These are phyloP conservation scores for Ibidorhyncha struthersii DNA, from an alignment of 2,113 vertebrate genomes.

Conservation along the genomic window DNA sequence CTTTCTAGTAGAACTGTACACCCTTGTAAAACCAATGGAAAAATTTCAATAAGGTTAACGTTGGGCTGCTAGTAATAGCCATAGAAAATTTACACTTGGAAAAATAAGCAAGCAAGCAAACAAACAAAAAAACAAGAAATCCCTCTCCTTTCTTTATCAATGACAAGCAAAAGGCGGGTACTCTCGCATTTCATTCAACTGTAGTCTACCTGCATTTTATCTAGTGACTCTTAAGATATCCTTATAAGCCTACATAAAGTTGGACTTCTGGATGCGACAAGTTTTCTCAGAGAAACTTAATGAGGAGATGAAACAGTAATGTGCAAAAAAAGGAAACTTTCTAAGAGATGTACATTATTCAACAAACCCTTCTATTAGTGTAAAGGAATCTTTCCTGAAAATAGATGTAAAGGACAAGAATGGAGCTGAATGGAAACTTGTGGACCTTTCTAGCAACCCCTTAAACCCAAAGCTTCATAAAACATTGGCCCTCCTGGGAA, in stretches of 20 bases:
- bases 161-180: background rate
- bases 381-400: background rate
- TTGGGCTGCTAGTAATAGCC: background rate
- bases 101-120: background rate
- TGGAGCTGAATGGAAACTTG: background rate
- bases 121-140: background rate
- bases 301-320: background rate
- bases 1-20: background rate
- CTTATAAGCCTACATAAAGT: background rate
- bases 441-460: background rate
- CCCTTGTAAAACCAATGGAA: background rate
- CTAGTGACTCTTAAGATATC: background rate
- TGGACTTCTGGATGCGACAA: background rate
- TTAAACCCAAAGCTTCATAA: background rate
- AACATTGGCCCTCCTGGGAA: background rate
- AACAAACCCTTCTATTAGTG: background rate
- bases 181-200: background rate
- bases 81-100: background rate
- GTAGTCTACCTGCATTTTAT: background rate
- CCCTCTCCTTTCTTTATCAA: background rate
- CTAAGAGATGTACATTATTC: accelerated
- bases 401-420: background rate
- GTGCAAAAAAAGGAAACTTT: background rate
- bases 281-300: background rate
- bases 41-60: background rate